These are phyloP conservation scores for Sciurus niger DNA, from an alignment of 2,113 vertebrate species.

Conservation along the genomic window DNA sequence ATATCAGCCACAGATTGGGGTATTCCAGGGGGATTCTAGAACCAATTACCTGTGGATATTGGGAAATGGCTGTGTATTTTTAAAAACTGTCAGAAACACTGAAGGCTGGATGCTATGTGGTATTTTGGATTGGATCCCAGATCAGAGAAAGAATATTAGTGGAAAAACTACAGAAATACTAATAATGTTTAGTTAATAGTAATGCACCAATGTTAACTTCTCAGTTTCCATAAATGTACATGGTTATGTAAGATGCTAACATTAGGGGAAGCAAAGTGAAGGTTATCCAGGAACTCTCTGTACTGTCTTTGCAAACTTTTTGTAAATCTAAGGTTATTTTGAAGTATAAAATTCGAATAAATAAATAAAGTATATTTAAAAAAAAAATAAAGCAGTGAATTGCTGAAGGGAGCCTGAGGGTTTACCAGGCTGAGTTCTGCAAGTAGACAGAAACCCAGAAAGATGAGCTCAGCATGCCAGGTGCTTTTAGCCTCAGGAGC, in stretches of 20 bases:
- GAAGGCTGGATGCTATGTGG: not conserved
- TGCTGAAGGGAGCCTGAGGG: not conserved
- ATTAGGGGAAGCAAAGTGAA: not conserved
- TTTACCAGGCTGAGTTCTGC: not conserved
- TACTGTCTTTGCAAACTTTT: not conserved
- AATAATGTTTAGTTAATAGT: not conserved
- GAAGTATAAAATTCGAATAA: not conserved
- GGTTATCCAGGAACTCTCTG: not conserved
- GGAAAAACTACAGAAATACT: not conserved
- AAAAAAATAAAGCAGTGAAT: not conserved
- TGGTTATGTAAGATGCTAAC: not conserved
- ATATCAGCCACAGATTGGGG: too few species aligned
- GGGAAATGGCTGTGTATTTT: not conserved
- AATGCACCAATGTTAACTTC: not conserved
- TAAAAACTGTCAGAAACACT: not conserved
- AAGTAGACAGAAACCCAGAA: not conserved
- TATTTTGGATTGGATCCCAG: constrained; percentile 35
- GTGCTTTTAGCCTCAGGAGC: not conserved
- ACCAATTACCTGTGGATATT: not conserved
- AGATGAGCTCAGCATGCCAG: not conserved
- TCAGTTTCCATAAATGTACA: not conserved
- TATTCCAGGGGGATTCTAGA: not conserved
- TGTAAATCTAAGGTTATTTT: constrained; percentile 16
- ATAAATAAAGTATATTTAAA: too few species aligned
- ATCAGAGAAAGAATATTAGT: not conserved